Evolutionary conservation across 2,888 invertebrate genomes (phyloP).

Genomic region (Seira ritae): DNA sequence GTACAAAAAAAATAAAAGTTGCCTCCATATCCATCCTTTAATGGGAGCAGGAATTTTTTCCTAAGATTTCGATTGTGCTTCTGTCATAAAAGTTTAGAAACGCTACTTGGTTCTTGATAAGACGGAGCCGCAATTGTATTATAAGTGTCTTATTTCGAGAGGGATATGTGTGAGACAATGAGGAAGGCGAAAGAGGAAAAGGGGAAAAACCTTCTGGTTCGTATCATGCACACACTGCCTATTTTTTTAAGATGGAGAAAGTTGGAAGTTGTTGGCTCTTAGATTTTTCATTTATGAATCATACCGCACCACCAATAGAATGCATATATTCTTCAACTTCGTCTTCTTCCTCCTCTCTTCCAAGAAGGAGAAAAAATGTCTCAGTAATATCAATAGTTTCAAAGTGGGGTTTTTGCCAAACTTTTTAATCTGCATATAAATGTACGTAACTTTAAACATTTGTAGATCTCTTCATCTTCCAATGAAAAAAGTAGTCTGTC

Average conservation of each 20-base stretch:
- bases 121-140: constrained; percentile 55
- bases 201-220: constrained; percentile 3
- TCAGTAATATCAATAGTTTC: not conserved
- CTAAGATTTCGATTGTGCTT: constrained; percentile 28
- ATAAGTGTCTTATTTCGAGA: constrained; percentile 48
- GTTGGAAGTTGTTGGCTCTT: not conserved
- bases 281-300: constrained; percentile 5
- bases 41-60: not conserved
- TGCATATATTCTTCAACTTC: not conserved
- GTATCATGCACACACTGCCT: not conserved
- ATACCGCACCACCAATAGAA: not conserved
- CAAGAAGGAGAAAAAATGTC: not conserved
- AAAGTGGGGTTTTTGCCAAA: not conserved
- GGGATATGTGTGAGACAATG: constrained; percentile 54
- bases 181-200: constrained; percentile 29
- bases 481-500: not conserved
- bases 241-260: constrained; percentile 14
- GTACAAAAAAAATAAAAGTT: constrained; percentile 7
- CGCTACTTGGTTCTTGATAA: constrained; percentile 52
- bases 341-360: not conserved
- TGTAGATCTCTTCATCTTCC: not conserved
- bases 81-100: constrained; percentile 58
- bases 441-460: constrained; percentile 5
- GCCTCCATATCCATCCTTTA: constrained; percentile 4
- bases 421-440: constrained; percentile 11